Evolutionary conservation across 2,113 vertebrate genomes (phyloP).

Genomic region (Lasiurus cinereus): DNA sequence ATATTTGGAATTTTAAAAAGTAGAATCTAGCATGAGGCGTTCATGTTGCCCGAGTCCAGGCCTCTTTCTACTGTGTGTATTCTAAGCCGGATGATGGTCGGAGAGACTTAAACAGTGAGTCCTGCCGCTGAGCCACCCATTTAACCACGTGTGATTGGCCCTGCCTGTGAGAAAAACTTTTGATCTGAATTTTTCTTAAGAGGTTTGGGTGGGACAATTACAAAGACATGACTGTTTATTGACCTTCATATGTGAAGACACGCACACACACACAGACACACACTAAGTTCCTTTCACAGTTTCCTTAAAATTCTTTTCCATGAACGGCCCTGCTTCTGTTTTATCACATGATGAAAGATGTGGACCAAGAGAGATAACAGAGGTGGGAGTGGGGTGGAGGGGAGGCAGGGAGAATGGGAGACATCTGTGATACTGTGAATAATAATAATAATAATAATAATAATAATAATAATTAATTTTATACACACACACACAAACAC

Average conservation of each 20-base stretch:
- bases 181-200: background rate
- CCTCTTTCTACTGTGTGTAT: background rate
- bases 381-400: too few species aligned
- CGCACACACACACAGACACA: background rate
- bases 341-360: background rate
- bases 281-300: background rate
- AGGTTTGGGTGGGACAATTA: background rate
- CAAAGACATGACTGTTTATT: background rate
- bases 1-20: too few species aligned
- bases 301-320: background rate
- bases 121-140: background rate
- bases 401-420: too few species aligned
- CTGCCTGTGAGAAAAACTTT: background rate
- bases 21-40: background rate
- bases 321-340: background rate
- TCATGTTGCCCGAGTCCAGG: background rate
- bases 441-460: too few species aligned
- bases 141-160: background rate
- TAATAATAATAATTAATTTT: too few species aligned
- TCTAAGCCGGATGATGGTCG: background rate
- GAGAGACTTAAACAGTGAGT: background rate
- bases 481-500: too few species aligned
- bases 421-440: too few species aligned
- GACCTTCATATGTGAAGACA: background rate
- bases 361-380: too few species aligned